These are phyloP conservation scores for Macropis europaea DNA, from an alignment of 2,888 invertebrate genomes.

Conservation along the genomic window DNA sequence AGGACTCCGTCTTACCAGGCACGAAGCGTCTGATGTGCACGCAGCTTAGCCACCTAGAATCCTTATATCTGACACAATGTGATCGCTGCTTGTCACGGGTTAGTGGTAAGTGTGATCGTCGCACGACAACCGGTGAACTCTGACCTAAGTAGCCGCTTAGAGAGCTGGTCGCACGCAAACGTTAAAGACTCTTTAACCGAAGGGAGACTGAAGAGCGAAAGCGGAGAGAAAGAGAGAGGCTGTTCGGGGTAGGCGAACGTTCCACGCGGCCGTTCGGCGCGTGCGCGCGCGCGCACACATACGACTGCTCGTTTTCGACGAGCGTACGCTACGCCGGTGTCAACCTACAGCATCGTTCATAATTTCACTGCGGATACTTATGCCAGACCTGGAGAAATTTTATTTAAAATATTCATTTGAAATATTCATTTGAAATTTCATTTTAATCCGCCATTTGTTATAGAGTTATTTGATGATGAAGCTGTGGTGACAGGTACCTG, in stretches of 20 bases:
- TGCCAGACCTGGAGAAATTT: no score
- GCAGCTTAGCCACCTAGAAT: not conserved
- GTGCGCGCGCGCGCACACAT: conserved; percentile 26
- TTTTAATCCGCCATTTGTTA: no score
- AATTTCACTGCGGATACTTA: no score
- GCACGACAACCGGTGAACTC: conserved; percentile 41
- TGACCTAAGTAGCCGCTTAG: conserved; percentile 47
- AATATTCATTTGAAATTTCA: no score
- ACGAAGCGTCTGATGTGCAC: not conserved
- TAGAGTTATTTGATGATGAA: no score
- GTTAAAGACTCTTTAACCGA: conserved; percentile 54
- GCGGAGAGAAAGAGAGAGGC: conserved; percentile 15
- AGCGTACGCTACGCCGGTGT: conserved; percentile 18
- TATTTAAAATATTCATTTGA: no score
- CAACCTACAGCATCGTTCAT: conserved; percentile 32
- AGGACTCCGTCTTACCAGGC: not conserved
- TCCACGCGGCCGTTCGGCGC: conserved; percentile 38
- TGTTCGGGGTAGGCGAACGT: conserved; percentile 24
- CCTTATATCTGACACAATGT: not conserved
- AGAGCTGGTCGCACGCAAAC: conserved; percentile 50
- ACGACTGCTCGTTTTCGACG: not conserved
- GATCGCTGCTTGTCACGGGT: conserved; percentile 7
- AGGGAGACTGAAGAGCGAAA: conserved; percentile 33
- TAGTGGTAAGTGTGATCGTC: conserved; percentile 8
- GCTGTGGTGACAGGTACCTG: no score